These are phyloP conservation scores for Haplochromis vanheusdeni DNA, from an alignment of 2,113 vertebrate species.

Conservation along the genomic window DNA sequence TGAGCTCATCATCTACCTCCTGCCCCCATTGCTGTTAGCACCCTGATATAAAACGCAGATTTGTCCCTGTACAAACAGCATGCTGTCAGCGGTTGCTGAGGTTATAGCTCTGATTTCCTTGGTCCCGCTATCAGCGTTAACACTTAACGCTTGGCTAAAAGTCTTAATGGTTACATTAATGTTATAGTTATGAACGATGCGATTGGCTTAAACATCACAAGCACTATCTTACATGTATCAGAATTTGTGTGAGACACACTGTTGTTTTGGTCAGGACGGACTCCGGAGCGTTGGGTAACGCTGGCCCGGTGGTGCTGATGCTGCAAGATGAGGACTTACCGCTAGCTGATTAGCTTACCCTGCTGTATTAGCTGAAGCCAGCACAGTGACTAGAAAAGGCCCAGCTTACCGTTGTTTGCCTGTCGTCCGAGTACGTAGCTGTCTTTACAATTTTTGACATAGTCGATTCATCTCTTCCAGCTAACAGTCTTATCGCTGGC, in stretches of 20 bases:
- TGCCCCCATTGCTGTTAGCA: neutral
- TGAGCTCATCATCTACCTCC: neutral
- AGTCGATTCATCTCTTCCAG: neutral
- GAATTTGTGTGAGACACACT: neutral
- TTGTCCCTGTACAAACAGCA: neutral
- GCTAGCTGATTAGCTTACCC: neutral
- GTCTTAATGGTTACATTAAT: neutral
- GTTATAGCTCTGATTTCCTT: neutral
- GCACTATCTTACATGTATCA: neutral
- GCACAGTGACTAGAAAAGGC: neutral
- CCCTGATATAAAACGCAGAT: neutral
- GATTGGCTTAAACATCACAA: neutral
- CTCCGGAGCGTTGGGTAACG: neutral
- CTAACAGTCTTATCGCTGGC: neutral
- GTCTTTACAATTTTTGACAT: neutral
- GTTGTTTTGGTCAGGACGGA: neutral
- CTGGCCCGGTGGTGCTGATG: slow-evolving; percentile 19
- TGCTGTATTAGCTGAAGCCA: neutral
- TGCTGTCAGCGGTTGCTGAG: neutral
- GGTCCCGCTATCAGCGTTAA: neutral
- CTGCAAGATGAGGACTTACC: neutral
- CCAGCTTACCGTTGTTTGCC: slow-evolving; percentile 5
- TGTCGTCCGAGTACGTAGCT: neutral
- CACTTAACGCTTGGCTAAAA: neutral
- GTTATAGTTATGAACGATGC: neutral